Evolutionary conservation across 2,888 invertebrate species (phyloP), one percentile per base, ranked within the genome.

Genomic region (Andricus curvator): DNA sequence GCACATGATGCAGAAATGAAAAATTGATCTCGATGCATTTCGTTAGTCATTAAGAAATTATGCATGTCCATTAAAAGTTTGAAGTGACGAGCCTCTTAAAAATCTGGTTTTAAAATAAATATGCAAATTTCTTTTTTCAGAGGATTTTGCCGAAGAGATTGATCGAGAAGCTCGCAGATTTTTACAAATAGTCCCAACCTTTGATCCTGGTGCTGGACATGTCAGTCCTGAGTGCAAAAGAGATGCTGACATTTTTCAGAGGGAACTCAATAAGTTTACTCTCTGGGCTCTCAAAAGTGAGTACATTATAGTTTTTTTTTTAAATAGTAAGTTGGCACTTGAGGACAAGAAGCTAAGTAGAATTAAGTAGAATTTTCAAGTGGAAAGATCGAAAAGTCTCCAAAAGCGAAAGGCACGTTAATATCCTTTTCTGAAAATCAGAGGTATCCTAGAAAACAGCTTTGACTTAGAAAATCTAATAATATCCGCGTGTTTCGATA

Each of bases 251-350:
- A 86, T 92, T 76, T 92, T 89, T 85, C 87, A 88, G 17, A 80
- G 83, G 48, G 92, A 92, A 67, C 87, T 93, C 20, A 85, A 87
- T 5, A 93, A 91, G 80, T 90, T 93, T 78, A 90, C 89, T 11
- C 84, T 93, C 0, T 93, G 93, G 93, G 93, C 93, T 25, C 86
- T 93, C 0, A 91, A 91, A 84, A 92, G 93, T 93, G 80, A 89
- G 90, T 87, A 77, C n/a, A 20, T 33, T 56, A 25, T 48, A 48
- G 13, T 4, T 48, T 4, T 13, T 48, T 48, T 48, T 15, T 17
- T 17, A 17, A 48, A 48, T 17, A 48, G 17, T 48, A 15, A 48
- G 4, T 48, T 48, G 48, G 4, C 15, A 17, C 17, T 15, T 17
- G 1, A 15, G 4, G 17, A 48, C 15, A 17, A 48, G 48, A 48